Percentiles rank a stretch among this genome's conserved stretches.
Conservation (phyloP, 2,113 vertebrate species). For the Panurus biarmicus region DNA sequence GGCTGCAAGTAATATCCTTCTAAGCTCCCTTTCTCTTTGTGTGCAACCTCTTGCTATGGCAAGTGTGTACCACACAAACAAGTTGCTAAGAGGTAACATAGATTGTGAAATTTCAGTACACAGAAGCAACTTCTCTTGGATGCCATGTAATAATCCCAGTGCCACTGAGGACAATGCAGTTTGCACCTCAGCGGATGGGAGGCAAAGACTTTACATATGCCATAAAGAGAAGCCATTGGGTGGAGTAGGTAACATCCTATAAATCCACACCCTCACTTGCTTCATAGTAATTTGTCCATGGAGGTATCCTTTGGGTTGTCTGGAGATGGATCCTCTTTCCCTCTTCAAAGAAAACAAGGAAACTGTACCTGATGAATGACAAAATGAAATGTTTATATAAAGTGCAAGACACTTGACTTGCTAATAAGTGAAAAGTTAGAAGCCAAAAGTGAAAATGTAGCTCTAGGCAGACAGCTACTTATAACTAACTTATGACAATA, state of each 20-base stretch:
- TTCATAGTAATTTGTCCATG: neutral
- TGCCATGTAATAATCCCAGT: neutral
- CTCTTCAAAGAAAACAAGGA: slow-evolving; percentile 13
- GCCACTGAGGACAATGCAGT: neutral
- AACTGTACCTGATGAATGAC: neutral
- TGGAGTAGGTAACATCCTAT: neutral
- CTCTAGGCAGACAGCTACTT: neutral
- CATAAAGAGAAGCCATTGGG: neutral
- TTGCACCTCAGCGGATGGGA: neutral
- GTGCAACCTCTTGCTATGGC: neutral
- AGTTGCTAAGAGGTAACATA: slow-evolving; percentile 10
- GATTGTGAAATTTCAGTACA: neutral
- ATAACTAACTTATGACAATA: neutral
- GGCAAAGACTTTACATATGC: neutral
- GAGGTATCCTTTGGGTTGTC: neutral
- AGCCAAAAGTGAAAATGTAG: neutral
- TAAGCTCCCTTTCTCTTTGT: neutral
- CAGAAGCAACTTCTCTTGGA: neutral
- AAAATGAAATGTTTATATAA: neutral
- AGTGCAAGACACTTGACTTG: neutral
- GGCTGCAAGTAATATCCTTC: neutral
- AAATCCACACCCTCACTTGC: slow-evolving; percentile 31
- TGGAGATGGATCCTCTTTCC: neutral
- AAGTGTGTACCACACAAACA: slow-evolving; percentile 8
- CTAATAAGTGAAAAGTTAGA: neutral